Conservation (phyloP, 2,113 vertebrate genomes). For the Platycercus adscitus region DNA sequence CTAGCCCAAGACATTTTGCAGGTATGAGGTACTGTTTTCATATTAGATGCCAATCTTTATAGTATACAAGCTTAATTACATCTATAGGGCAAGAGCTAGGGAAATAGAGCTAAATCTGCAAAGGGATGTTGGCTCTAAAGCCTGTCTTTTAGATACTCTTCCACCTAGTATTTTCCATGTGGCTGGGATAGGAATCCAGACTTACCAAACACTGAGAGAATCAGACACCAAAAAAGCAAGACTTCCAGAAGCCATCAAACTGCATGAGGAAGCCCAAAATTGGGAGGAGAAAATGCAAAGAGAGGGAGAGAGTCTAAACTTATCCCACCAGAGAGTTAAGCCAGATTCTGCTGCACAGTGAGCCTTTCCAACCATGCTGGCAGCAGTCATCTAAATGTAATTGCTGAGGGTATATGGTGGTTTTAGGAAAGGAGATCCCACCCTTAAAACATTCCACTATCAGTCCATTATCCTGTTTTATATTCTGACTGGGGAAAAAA, state of each 20-base stretch:
- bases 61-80: neutral
- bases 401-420: slow-evolving; percentile 36
- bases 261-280: neutral
- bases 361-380: slow-evolving; percentile 6
- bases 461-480: neutral
- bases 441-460: slow-evolving; percentile 15
- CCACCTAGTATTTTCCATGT: neutral
- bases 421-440: slow-evolving; percentile 36
- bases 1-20: neutral
- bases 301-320: neutral
- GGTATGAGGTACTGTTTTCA: neutral
- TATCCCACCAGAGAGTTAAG: neutral
- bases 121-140: neutral
- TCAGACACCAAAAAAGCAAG: neutral
- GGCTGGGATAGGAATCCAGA: neutral
- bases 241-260: neutral
- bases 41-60: neutral
- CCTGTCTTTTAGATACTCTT: neutral
- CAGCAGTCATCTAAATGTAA: slow-evolving; percentile 13
- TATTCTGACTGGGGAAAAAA: slow-evolving; percentile 1
- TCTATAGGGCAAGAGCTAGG: neutral
- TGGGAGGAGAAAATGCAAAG: neutral
- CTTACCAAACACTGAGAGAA: neutral
- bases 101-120: neutral
- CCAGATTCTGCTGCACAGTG: neutral